Conservation (phyloP, 2,797 vertebrate genomes). For the Betta splendens region DNA sequence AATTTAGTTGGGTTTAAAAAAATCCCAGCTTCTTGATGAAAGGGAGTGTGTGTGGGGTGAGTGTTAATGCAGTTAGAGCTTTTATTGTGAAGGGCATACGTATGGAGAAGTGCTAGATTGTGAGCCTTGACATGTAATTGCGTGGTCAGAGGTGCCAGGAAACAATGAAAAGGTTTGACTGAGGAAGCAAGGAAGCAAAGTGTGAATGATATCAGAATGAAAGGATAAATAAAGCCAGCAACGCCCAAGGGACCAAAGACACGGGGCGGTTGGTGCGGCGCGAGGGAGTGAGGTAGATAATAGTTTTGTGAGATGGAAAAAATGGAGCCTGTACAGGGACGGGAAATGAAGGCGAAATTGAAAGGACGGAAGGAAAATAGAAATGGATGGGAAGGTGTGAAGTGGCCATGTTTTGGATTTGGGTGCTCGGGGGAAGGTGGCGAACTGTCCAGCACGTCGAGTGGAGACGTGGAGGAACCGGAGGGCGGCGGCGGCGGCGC, state of each 20-base stretch:
- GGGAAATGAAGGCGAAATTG: conserved; percentile 65
- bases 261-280: conserved; percentile 16
- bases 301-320: conserved; percentile 43
- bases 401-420: conserved; percentile 31
- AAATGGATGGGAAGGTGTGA: conserved; percentile 39
- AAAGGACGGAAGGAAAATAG: conserved; percentile 58
- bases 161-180: conserved; percentile 2
- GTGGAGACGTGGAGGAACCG: no score
- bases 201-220: conserved; percentile 43
- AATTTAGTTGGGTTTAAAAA: conserved; percentile 60
- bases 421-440: conserved; percentile 11
- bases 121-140: conserved; percentile 10
- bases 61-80: conserved; percentile 20
- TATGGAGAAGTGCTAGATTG: conserved; percentile 14
- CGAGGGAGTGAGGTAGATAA: conserved; percentile 42
- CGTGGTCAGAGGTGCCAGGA: conserved; percentile 11
- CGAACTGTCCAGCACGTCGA: conserved; percentile 17
- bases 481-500: no score
- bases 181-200: conserved; percentile 6
- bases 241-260: conserved; percentile 40
- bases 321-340: conserved; percentile 36
- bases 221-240: conserved; percentile 54
- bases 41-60: conserved; percentile 12
- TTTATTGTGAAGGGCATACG: conserved; percentile 22
- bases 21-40: conserved; percentile 63